These are phyloP conservation scores for Tiliqua scincoides DNA, from an alignment of 2,113 vertebrate genomes.

Conservation along the genomic window DNA sequence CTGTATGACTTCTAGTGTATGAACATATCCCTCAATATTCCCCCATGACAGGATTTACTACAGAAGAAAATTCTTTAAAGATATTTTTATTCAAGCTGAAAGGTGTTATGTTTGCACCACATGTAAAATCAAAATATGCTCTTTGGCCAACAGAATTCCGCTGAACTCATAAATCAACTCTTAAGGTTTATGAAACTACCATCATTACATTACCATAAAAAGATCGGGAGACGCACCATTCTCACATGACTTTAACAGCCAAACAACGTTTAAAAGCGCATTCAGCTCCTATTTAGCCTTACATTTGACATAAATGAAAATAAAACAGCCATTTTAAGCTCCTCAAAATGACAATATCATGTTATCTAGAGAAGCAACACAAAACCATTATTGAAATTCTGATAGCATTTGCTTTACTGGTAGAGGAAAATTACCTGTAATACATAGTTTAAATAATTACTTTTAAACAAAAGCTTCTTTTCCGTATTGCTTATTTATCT, in stretches of 20 bases:
- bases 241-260: slow-evolving; percentile 51
- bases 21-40: slow-evolving; percentile 10
- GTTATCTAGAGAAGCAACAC: slow-evolving; percentile 71
- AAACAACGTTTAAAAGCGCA: slow-evolving; percentile 49
- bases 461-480: slow-evolving; percentile 84
- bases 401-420: slow-evolving; percentile 77
- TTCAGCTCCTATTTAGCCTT: slow-evolving; percentile 65
- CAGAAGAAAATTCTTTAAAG: slow-evolving; percentile 62
- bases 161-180: slow-evolving; percentile 45
- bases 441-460: slow-evolving; percentile 85
- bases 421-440: slow-evolving; percentile 84
- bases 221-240: slow-evolving; percentile 53
- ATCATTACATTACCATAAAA: slow-evolving; percentile 66
- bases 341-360: slow-evolving; percentile 74
- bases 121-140: slow-evolving; percentile 62
- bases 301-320: slow-evolving; percentile 70
- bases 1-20: background rate
- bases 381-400: slow-evolving; percentile 78
- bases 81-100: slow-evolving; percentile 48
- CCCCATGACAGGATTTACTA: slow-evolving; percentile 25
- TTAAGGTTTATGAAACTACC: slow-evolving; percentile 54
- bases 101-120: slow-evolving; percentile 55
- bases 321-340: slow-evolving; percentile 69
- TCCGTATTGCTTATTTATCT: slow-evolving; percentile 76
- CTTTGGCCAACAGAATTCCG: slow-evolving; percentile 59